Conservation (phyloP, 2,113 vertebrate species). For the Salvelinus alpinus region DNA sequence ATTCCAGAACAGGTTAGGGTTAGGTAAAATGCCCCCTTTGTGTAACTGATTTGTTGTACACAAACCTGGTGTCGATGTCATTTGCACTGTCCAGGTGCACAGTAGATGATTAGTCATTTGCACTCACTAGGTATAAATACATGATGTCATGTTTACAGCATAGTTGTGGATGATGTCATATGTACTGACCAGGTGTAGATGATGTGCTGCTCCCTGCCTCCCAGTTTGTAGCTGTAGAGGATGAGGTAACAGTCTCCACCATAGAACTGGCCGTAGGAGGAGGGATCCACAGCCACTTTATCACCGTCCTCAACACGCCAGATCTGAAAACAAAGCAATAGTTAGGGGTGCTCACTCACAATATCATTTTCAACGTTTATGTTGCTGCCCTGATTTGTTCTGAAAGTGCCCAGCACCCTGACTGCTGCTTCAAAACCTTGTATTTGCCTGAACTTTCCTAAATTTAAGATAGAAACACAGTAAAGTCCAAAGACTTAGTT, state of each 20-base stretch:
- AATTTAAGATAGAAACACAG: too few species aligned
- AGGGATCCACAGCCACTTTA: constrained; percentile 61
- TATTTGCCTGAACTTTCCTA: too few species aligned
- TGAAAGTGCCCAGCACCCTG: background rate
- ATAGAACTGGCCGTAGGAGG: constrained; percentile 74
- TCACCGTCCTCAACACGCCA: constrained; percentile 73
- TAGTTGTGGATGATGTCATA: too few species aligned
- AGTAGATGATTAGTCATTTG: too few species aligned
- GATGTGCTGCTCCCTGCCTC: constrained; percentile 68
- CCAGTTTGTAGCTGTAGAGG: constrained; percentile 73
- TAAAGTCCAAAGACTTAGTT: too few species aligned
- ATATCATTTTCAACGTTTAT: background rate
- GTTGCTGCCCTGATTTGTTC: background rate
- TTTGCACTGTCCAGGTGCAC: too few species aligned
- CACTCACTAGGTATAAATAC: background rate
- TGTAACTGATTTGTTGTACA: too few species aligned
- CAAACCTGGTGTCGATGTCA: too few species aligned
- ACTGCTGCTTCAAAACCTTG: too few species aligned
- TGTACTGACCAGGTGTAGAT: constrained; percentile 77
- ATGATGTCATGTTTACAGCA: background rate
- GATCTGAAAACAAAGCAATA: constrained; percentile 54
- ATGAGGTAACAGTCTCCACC: constrained; percentile 82
- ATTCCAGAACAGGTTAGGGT: too few species aligned
- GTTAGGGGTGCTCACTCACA: background rate
- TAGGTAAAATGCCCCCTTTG: too few species aligned